phyloP scores from a whole-genome alignment of 1,140 invertebrate genomes.

The Physella acuta region DNA sequence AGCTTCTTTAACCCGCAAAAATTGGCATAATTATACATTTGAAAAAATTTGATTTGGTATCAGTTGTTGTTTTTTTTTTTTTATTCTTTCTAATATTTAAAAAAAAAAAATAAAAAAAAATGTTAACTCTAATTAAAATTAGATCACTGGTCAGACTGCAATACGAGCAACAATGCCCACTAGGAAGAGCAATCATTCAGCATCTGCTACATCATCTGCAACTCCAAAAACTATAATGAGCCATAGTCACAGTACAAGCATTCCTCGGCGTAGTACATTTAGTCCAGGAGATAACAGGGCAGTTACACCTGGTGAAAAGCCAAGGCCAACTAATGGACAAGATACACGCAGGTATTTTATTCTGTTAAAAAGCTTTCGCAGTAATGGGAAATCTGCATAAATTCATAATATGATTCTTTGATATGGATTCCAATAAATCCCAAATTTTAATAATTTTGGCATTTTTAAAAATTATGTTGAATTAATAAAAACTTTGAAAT shows the following conservation, averaged over 20 bases:
- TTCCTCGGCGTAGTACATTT: constrained; percentile 52
- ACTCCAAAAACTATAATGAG: constrained; percentile 48
- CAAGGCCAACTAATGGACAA: constrained; percentile 52
- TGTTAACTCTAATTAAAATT: not conserved
- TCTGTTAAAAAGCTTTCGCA: too few relatives aligned
- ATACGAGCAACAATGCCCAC: constrained; percentile 46
- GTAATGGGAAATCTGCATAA: too few relatives aligned
- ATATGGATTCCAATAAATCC: too few relatives aligned
- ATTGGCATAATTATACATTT: too few relatives aligned
- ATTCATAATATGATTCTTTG: too few relatives aligned
- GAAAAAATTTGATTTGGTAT: too few relatives aligned
- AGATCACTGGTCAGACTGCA: constrained; percentile 14
- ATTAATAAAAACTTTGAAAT: too few relatives aligned
- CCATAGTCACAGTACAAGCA: constrained; percentile 39
- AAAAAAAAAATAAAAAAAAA: not conserved
- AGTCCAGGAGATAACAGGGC: constrained; percentile 51
- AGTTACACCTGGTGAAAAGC: constrained; percentile 39
- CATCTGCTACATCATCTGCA: constrained; percentile 41
- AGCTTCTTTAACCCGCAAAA: too few relatives aligned
- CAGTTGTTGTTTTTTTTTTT: too few relatives aligned
- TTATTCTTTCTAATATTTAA: too few relatives aligned
- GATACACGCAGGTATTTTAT: constrained; percentile 50
- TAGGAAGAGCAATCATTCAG: constrained; percentile 41
- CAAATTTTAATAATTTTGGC: too few relatives aligned
- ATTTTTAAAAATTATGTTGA: too few relatives aligned